phyloP scores from a whole-genome alignment of 2,888 invertebrate genomes.

The Beris chalybata region DNA sequence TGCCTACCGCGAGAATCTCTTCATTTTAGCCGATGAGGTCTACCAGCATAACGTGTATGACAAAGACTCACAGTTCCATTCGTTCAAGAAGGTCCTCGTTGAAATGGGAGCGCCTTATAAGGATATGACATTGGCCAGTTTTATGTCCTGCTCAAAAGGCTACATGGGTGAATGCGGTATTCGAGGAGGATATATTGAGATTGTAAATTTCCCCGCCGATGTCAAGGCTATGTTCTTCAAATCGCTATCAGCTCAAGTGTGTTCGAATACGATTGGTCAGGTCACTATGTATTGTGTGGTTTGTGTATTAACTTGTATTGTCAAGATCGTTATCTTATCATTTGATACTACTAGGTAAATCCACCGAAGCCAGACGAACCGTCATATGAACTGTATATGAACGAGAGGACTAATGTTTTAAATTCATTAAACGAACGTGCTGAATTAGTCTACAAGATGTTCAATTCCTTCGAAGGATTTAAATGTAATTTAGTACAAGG shows the following conservation, averaged over 20 bases:
- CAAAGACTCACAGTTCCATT: slow-evolving; percentile 81
- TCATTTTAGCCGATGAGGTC: slow-evolving; percentile 92
- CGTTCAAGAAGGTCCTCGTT: slow-evolving; percentile 90
- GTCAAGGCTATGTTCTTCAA: slow-evolving; percentile 85
- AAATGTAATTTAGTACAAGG: slow-evolving; percentile 84
- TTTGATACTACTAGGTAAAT: slow-evolving; percentile 57
- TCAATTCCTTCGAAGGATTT: slow-evolving; percentile 89
- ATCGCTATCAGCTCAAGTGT: slow-evolving; percentile 90
- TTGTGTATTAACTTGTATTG: slow-evolving; percentile 16
- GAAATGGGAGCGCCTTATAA: slow-evolving; percentile 89
- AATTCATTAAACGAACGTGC: slow-evolving; percentile 76
- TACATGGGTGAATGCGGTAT: slow-evolving; percentile 94
- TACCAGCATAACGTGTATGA: slow-evolving; percentile 98
- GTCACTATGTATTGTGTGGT: slow-evolving; percentile 87
- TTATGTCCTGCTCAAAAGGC: slow-evolving; percentile 97
- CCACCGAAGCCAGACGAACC: slow-evolving; percentile 85
- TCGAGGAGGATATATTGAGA: slow-evolving; percentile 93
- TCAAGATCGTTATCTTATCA: neutral
- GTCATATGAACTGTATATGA: slow-evolving; percentile 75
- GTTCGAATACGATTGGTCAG: slow-evolving; percentile 92
- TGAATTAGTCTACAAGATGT: slow-evolving; percentile 79
- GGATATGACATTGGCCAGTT: slow-evolving; percentile 86
- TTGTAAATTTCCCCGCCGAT: slow-evolving; percentile 80
- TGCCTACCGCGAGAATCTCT: slow-evolving; percentile 80
- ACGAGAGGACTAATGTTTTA: slow-evolving; percentile 76